Base-by-base conservation (phyloP, 2,888 invertebrate genomes). In the Corythucha ciliata region DNA sequence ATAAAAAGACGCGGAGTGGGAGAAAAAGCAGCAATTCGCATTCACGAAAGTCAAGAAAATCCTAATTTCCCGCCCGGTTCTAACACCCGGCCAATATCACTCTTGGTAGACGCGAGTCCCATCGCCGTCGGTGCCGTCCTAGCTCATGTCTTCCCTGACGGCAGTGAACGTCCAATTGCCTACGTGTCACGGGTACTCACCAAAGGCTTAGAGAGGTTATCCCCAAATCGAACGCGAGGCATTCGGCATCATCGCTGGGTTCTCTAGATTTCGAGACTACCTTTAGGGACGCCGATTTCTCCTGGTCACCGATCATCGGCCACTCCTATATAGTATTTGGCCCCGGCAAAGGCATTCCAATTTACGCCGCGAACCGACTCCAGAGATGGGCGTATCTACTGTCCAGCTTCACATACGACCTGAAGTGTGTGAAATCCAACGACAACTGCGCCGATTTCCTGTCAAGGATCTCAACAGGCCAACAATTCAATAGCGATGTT, bases 321-420 rank as follows among this genome's bases (percentile, higher is more conserved):
- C 34, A 6, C 26, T 48, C 6, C 14, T 48, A 8, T 21, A 25
- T 29, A 53, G n/a, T 53, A 12, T 53, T 48, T 53, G 53, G 48
- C 29, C 32, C 39, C 3, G 14, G 27, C 16, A 52, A 40, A 34
- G 52, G 47, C 18, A 24, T 52, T 12, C 48, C 52, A 10, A 39
- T 47, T 18, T 48, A 52, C 34, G 48, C 48, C 6, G 41, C 48
- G 14, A 52, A 52, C 21, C n/a, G 52, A n/a, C 41, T 52, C 3
- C 41, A 52, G 26, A 14, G 41, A 20, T 48, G 40, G 48, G 52
- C 48, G 18, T 49, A 42, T 24, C 22, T 45, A 14, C 26, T 53
- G 12, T 39, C 45, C 14, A n/a, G 18, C 25, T 39, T 25, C 26
- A 34, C 37, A n/a, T 53, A 29, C 40, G 24, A 40, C 4, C 25